A percentile compares a stretch with the other conserved stretches of the same genome.
phyloP scores from a whole-genome alignment of 2,797 vertebrate species.

The Melanotaenia parkinsoni region DNA sequence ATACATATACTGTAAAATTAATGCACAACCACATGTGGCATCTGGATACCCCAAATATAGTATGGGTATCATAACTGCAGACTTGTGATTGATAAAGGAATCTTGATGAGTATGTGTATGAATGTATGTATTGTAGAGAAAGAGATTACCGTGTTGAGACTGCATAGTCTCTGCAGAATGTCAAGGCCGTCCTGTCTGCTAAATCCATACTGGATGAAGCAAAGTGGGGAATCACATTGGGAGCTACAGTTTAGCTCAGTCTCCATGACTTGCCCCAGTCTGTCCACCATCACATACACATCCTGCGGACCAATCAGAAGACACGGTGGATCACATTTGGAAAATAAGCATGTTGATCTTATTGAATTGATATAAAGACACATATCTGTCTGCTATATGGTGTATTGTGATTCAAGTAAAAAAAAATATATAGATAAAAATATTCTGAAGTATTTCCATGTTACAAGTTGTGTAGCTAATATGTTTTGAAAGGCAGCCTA shows the following conservation, averaged over 20 bases:
- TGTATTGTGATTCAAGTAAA: too few species aligned
- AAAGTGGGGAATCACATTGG: conserved; percentile 81
- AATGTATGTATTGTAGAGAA: background rate
- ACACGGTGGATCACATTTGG: background rate
- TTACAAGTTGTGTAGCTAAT: background rate
- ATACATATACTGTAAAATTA: background rate
- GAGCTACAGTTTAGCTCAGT: conserved; percentile 91
- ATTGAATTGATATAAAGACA: background rate
- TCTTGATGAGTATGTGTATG: background rate
- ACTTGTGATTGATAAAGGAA: background rate
- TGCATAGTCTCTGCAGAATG: conserved; percentile 88
- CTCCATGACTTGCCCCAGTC: conserved; percentile 84
- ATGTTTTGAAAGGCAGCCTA: background rate
- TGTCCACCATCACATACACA: conserved; percentile 72
- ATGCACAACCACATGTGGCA: background rate
- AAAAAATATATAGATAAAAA: too few species aligned
- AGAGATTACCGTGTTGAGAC: conserved; percentile 82
- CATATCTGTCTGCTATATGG: too few species aligned
- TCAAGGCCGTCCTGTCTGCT: conserved; percentile 80
- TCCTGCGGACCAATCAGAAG: conserved; percentile 59
- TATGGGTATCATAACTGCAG: background rate
- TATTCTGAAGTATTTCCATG: background rate
- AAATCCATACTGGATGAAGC: conserved; percentile 82
- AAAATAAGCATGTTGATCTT: background rate
- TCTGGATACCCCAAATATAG: background rate